Evolutionary conservation across 2,113 vertebrate genomes (phyloP), one percentile per base, ranked within the genome.

Genomic region (Glaucomys volans): DNA sequence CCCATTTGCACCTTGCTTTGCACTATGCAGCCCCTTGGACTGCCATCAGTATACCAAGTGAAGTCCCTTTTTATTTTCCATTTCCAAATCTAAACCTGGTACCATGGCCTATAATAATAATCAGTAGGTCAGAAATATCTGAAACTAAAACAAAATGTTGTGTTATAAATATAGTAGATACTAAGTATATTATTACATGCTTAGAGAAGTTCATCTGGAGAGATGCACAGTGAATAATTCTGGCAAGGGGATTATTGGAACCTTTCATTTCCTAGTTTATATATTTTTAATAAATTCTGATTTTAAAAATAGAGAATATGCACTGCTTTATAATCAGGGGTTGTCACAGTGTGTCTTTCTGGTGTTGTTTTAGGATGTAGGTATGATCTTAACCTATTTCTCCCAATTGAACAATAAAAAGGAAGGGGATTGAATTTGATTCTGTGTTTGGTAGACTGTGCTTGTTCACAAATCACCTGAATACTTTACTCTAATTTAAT

Each of bases 81-180:
- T 92, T 9, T 47, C 82, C 59, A 91, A 81, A 87, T 54, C 14
- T 30, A 86, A 92, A 89, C 30, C 47, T 76, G 14, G 64, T 89
- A 87, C 35, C 24, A 47, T 64, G 28, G 8, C 22, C 71, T 72
- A 80, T 91, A 50, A 74, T 42, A 71, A 59, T 92, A 87, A 72
- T 50, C 47, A 59, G 87, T 81, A 84, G n/a, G 26, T 95, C 79
- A 90, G 64, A 69, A 96, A 77, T 90, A 18, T 57, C 57, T 64
- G 84, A 95, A 76, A 32, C 32, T 64, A 66, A 75, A 52, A 30
- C 54, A 62, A n/a, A 30, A 79, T 81, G 26, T 84, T 28, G 91
- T 37, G 28, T 11, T 28, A 13, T 57, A 37, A 9, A 37, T 77
- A 47, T 75, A 47, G 75, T 1, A 77, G 42, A 57, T 82, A 59